Evolutionary conservation across 1,140 invertebrate genomes (phyloP).

Genomic region (Pomacea maculata): DNA sequence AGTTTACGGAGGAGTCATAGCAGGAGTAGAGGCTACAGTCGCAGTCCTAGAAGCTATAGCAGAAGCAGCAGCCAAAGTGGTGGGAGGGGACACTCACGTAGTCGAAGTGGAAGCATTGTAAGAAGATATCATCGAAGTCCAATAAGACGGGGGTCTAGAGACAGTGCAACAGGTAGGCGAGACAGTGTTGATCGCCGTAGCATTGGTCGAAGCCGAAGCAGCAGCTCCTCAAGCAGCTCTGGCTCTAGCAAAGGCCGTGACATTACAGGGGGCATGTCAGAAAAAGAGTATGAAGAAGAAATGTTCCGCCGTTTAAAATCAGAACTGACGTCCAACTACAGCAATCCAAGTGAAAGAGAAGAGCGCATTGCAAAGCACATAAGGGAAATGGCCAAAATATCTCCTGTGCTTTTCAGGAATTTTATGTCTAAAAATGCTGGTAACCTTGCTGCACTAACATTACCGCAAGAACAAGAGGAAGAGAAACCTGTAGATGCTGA

Average conservation of each 20-base stretch:
- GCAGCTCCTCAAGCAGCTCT: slow-evolving; percentile 15
- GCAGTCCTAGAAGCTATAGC: slow-evolving; percentile 3
- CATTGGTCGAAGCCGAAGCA: slow-evolving; percentile 4
- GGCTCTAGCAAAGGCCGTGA: background rate
- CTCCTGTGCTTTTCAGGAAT: slow-evolving; percentile 11
- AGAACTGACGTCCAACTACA: slow-evolving; percentile 10
- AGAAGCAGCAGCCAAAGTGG: background rate
- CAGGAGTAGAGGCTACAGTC: slow-evolving; percentile 5
- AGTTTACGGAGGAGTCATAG: background rate
- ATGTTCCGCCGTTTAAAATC: slow-evolving; percentile 18
- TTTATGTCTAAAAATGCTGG: slow-evolving; percentile 23
- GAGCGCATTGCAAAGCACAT: slow-evolving; percentile 19
- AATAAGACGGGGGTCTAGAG: background rate
- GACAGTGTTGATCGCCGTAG: background rate
- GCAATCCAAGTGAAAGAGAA: slow-evolving; percentile 13
- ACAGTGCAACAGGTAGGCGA: slow-evolving; percentile 3
- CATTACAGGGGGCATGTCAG: background rate
- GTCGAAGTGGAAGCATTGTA: background rate
- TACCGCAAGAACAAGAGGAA: slow-evolving; percentile 3
- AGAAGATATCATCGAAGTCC: no score
- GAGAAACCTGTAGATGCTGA: background rate
- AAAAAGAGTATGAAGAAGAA: slow-evolving; percentile 20
- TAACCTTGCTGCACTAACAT: slow-evolving; percentile 8
- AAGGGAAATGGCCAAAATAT: slow-evolving; percentile 21
- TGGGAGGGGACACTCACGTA: background rate